Percentiles rank a stretch among this genome's conserved stretches.
Conservation (phyloP, 2,113 vertebrate species). For the Lampris megalopsis region DNA sequence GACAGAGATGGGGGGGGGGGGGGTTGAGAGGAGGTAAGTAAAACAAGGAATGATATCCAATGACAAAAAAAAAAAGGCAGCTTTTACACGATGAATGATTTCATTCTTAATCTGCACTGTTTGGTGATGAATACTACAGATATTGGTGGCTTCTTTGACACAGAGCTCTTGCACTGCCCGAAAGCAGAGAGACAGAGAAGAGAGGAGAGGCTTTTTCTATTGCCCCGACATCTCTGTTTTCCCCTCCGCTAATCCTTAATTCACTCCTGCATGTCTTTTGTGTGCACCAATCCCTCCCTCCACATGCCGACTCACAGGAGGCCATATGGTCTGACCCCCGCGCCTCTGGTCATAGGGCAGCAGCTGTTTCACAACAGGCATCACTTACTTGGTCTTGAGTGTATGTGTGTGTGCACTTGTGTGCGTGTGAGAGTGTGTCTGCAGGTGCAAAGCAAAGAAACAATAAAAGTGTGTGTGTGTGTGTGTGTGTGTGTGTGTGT, state of each 20-base stretch:
- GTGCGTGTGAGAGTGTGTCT: neutral
- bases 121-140: too few species aligned
- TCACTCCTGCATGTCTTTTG: constrained; percentile 8
- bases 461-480: neutral
- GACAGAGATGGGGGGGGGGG: constrained; percentile 43
- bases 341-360: constrained; percentile 58
- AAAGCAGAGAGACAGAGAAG: neutral
- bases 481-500: neutral
- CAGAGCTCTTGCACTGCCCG: neutral
- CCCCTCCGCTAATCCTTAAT: constrained; percentile 11
- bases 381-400: constrained; percentile 27
- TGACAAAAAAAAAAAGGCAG: too few species aligned
- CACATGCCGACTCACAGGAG: constrained; percentile 58
- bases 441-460: neutral
- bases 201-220: neutral
- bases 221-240: neutral
- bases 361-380: constrained; percentile 72
- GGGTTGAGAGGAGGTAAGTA: neutral
- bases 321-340: constrained; percentile 66
- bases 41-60: neutral
- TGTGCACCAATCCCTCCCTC: constrained; percentile 35
- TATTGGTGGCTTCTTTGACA: neutral
- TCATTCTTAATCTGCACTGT: too few species aligned
- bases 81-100: too few species aligned
- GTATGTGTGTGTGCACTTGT: neutral